Percentiles rank a stretch among this genome's conserved stretches.
These are phyloP conservation scores for Danionella dracula DNA, from an alignment of 2,797 vertebrate species.

Conservation along the genomic window DNA sequence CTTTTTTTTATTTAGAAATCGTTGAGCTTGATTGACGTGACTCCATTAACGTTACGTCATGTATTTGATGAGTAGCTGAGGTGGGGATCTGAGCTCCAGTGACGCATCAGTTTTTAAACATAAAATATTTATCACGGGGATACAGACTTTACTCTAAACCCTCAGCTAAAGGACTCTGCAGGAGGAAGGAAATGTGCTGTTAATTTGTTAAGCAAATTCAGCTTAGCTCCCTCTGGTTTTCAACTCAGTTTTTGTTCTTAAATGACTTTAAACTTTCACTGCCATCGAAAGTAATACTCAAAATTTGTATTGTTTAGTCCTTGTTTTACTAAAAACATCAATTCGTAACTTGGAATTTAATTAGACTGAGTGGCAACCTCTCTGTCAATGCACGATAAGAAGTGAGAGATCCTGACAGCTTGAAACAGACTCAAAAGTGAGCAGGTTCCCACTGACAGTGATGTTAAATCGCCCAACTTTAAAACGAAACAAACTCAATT, in stretches of 20 bases:
- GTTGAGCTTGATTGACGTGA: not conserved
- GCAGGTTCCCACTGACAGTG: too few species aligned
- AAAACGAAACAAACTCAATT: too few species aligned
- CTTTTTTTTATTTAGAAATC: not conserved
- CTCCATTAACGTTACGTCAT: slow-evolving; percentile 1
- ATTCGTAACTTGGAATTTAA: too few species aligned
- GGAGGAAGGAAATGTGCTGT: not conserved
- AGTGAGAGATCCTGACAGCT: too few species aligned
- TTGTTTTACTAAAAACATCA: too few species aligned
- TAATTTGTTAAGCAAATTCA: slow-evolving; percentile 36
- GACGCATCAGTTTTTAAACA: not conserved
- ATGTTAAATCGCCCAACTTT: too few species aligned
- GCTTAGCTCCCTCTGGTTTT: not conserved
- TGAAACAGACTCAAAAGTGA: too few species aligned
- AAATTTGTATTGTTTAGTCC: too few species aligned
- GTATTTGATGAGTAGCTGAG: not conserved
- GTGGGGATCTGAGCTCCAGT: not conserved
- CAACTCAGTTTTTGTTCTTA: not conserved
- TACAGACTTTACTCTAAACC: not conserved
- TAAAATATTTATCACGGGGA: not conserved
- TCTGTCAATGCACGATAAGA: too few species aligned
- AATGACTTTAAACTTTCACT: not conserved
- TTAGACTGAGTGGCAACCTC: too few species aligned
- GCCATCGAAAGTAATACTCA: too few species aligned
- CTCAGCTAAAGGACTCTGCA: slow-evolving; percentile 46